phyloP scores from a whole-genome alignment of 1,140 invertebrate species.

The Euborellia annulipes region DNA sequence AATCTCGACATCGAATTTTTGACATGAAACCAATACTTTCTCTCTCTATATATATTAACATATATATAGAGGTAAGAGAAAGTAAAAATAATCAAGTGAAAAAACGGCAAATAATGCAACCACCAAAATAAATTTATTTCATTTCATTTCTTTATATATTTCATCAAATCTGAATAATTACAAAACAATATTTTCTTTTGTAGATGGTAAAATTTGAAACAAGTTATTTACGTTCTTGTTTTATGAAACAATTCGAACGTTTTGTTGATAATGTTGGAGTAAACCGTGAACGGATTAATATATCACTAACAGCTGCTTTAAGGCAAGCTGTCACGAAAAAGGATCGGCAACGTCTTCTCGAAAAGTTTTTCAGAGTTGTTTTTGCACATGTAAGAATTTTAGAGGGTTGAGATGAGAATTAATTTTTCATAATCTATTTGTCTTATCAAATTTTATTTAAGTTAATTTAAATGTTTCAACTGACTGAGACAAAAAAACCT shows the following conservation, averaged over 20 bases:
- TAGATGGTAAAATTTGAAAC: constrained; percentile 28
- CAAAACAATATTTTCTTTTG: constrained; percentile 2
- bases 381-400: constrained; percentile 28
- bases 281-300: constrained; percentile 14
- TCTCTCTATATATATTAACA: background rate
- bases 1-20: too few relatives aligned
- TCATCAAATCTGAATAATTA: constrained; percentile 1
- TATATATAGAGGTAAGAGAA: background rate
- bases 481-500: too few relatives aligned
- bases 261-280: constrained; percentile 20
- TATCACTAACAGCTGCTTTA: constrained; percentile 21
- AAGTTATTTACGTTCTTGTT: constrained; percentile 20
- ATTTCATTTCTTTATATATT: background rate
- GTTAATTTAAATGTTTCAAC: background rate
- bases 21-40: background rate
- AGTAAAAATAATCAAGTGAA: background rate
- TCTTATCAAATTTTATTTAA: background rate
- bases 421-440: background rate
- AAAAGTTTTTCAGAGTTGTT: constrained; percentile 35
- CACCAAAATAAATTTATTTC: background rate
- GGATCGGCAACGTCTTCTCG: constrained; percentile 30
- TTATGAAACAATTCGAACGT: constrained; percentile 22
- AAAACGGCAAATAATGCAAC: background rate
- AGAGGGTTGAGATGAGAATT: background rate
- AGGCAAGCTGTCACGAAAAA: constrained; percentile 28